These are phyloP conservation scores for Agrypnus murinus DNA, from an alignment of 2,888 invertebrate species.

Conservation along the genomic window DNA sequence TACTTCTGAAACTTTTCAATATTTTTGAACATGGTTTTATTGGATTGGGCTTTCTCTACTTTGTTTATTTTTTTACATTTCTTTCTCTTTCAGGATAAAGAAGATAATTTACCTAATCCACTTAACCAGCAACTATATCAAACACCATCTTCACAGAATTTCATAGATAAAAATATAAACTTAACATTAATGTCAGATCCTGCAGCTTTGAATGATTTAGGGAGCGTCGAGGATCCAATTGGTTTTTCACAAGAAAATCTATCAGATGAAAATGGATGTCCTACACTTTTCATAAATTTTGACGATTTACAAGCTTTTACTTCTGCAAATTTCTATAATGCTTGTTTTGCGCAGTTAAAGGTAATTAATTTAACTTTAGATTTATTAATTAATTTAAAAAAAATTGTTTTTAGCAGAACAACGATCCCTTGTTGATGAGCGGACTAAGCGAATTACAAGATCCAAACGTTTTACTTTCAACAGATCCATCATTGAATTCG, in stretches of 20 bases:
- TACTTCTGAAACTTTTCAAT: too few species aligned
- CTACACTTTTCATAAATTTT: slow-evolving; percentile 48
- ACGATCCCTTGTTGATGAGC: slow-evolving; percentile 59
- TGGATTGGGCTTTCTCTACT: too few species aligned
- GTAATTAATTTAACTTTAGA: too few species aligned
- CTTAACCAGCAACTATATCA: slow-evolving; percentile 24
- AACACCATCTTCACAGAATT: slow-evolving; percentile 1
- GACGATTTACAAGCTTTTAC: slow-evolving; percentile 53
- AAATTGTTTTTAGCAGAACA: slow-evolving; percentile 40
- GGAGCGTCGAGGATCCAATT: slow-evolving; percentile 34
- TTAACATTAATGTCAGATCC: slow-evolving; percentile 12
- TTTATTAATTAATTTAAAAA: too few species aligned
- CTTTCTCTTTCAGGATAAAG: too few species aligned
- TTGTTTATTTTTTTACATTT: too few species aligned
- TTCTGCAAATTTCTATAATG: slow-evolving; percentile 52
- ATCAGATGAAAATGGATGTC: slow-evolving; percentile 24
- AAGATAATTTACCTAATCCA: background rate
- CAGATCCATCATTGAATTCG: slow-evolving; percentile 41
- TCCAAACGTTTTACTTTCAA: slow-evolving; percentile 56
- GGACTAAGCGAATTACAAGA: slow-evolving; percentile 60
- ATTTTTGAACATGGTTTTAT: too few species aligned
- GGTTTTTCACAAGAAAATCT: slow-evolving; percentile 35
- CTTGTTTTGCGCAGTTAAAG: slow-evolving; percentile 56
- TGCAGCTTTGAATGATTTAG: slow-evolving; percentile 31
- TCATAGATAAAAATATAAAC: slow-evolving; percentile 12